Evolutionary conservation across 2,113 vertebrate genomes (phyloP).

Genomic region (Gallinago paraguaiae): DNA sequence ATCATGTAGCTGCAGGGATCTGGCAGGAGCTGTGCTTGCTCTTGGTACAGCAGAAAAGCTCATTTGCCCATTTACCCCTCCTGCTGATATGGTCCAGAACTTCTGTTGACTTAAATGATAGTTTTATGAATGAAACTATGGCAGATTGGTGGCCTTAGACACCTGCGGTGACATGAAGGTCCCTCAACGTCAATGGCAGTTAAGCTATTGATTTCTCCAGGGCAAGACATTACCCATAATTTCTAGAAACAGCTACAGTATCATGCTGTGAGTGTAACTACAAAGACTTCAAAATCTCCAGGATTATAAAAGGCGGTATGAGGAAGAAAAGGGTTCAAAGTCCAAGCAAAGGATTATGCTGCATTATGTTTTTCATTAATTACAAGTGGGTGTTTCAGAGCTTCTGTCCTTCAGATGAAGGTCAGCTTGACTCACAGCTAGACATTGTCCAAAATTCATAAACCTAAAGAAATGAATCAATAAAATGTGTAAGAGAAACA

Average conservation of each 20-base stretch:
- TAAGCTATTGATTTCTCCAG: not conserved
- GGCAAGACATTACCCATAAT: not conserved
- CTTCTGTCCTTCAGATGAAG: not conserved
- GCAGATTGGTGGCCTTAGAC: not conserved
- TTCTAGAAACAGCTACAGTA: not conserved
- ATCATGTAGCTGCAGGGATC: not conserved
- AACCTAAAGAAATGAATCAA: not conserved
- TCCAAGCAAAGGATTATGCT: not conserved
- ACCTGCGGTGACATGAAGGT: not conserved
- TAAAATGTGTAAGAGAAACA: not conserved
- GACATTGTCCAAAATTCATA: not conserved
- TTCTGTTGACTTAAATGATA: not conserved
- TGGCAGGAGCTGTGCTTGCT: not conserved
- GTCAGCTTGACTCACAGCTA: not conserved
- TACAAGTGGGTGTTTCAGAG: not conserved
- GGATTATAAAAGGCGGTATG: not conserved
- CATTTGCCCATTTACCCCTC: not conserved
- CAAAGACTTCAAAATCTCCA: not conserved
- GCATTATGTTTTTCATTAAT: not conserved
- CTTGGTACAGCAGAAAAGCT: not conserved
- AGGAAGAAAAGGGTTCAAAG: not conserved
- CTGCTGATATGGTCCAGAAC: not conserved
- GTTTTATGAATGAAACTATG: not conserved
- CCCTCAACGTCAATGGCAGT: not conserved
- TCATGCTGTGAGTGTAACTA: not conserved